A percentile compares a stretch with the other conserved stretches of the same genome.
Conservation (phyloP, 1,140 invertebrate genomes). For the Heliconius eleuchia region DNA sequence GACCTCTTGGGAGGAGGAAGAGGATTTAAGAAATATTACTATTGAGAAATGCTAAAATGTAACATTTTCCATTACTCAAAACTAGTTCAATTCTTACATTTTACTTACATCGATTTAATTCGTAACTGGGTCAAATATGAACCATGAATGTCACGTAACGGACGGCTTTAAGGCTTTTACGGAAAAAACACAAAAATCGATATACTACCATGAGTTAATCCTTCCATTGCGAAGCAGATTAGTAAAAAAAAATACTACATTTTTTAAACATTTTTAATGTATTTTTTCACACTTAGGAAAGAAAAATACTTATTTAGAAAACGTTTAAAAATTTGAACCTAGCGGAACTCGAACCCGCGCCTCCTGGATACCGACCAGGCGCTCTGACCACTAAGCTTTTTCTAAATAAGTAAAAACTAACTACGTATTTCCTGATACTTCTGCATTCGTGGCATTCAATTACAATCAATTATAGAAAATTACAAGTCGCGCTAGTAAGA, state of each 20-base stretch:
- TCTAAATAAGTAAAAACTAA: no score
- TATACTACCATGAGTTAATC: conserved; percentile 23
- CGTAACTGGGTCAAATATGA: conserved; percentile 26
- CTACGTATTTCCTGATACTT: neutral
- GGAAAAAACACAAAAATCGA: conserved; percentile 32
- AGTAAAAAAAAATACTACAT: neutral
- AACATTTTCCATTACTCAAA: neutral
- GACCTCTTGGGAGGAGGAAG: no score
- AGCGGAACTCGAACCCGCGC: no score
- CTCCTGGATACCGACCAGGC: no score
- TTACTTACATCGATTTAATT: conserved; percentile 21
- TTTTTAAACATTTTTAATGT: no score
- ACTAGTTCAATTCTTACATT: neutral
- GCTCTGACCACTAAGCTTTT: no score
- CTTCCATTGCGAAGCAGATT: conserved; percentile 13
- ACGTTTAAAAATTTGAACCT: no score
- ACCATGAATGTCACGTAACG: conserved; percentile 28
- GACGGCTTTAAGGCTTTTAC: conserved; percentile 8
- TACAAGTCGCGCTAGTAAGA: neutral
- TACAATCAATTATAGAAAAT: no score
- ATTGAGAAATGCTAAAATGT: neutral
- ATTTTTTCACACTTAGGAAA: no score
- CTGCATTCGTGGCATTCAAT: neutral
- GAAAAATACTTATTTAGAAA: no score
- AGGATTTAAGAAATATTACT: no score